Evolutionary conservation across 2,888 invertebrate species (phyloP).

Genomic region (Eupithecia inturbata): DNA sequence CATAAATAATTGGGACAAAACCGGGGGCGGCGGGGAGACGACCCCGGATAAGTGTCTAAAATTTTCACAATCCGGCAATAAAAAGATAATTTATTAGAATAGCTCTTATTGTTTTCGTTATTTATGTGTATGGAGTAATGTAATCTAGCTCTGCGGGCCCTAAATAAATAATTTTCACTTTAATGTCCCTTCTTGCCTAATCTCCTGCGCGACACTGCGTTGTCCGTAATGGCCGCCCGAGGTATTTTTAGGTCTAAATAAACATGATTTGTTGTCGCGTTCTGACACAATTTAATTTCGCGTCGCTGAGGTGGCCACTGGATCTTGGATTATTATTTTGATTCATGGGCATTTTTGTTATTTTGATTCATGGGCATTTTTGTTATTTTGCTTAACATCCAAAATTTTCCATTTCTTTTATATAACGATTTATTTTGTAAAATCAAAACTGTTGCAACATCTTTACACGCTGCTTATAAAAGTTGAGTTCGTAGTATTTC

Average conservation of each 20-base stretch:
- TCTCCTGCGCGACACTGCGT: slow-evolving; percentile 74
- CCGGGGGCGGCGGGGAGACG: slow-evolving; percentile 48
- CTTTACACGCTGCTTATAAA: background rate
- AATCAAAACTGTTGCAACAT: background rate
- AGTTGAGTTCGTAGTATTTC: background rate
- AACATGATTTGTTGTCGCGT: slow-evolving; percentile 83
- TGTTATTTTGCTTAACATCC: background rate
- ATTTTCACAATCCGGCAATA: slow-evolving; percentile 85
- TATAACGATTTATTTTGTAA: background rate
- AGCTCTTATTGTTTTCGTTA: slow-evolving; percentile 85
- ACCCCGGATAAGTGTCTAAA: slow-evolving; percentile 82
- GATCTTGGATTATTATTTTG: slow-evolving; percentile 81
- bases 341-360: slow-evolving; percentile 50
- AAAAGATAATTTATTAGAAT: slow-evolving; percentile 85
- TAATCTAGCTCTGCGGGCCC: slow-evolving; percentile 82
- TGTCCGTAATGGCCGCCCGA: slow-evolving; percentile 81
- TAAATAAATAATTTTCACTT: slow-evolving; percentile 84
- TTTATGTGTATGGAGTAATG: slow-evolving; percentile 85
- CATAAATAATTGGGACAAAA: slow-evolving; percentile 84
- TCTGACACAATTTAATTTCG: slow-evolving; percentile 83
- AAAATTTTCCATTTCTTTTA: background rate
- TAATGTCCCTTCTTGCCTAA: slow-evolving; percentile 84
- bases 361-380: slow-evolving; percentile 51
- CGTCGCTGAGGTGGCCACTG: slow-evolving; percentile 63
- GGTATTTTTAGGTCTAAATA: slow-evolving; percentile 84